Evolutionary conservation across 92 coral and sea anemone genomes (phyloP).

Genomic region (Palythoa heliodiscus): DNA sequence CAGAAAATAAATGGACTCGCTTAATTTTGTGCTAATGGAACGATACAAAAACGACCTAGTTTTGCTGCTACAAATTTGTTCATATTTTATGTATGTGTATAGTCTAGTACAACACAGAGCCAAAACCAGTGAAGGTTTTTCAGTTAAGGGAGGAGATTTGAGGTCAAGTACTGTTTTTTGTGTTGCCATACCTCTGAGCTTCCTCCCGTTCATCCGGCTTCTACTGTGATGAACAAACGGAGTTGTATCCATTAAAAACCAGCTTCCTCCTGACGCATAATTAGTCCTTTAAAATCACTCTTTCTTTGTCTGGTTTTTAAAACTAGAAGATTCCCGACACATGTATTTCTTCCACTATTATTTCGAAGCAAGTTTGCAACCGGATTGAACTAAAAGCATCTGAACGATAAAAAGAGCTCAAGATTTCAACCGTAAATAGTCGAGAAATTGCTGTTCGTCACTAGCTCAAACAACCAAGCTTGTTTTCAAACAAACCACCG

Average conservation of each 20-base stretch:
- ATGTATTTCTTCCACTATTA: neutral
- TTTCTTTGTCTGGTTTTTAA: neutral
- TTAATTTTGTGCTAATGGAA: neutral
- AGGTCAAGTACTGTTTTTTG: neutral
- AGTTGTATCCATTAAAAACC: neutral
- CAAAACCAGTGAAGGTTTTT: neutral
- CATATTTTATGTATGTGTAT: neutral
- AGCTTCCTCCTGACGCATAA: neutral
- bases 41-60: neutral
- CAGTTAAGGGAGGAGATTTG: neutral
- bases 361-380: neutral
- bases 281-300: neutral
- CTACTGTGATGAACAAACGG: neutral
- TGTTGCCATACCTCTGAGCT: constrained; percentile 2
- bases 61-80: neutral
- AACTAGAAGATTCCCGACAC: neutral
- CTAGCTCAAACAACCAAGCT: neutral
- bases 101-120: neutral
- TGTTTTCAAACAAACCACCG: constrained; percentile 12
- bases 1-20: neutral
- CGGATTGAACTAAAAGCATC: neutral
- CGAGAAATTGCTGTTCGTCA: neutral
- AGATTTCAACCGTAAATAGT: neutral
- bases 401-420: neutral
- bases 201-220: neutral